Base-by-base conservation (phyloP, 2,797 vertebrate genomes). In the Mus spretus region DNA sequence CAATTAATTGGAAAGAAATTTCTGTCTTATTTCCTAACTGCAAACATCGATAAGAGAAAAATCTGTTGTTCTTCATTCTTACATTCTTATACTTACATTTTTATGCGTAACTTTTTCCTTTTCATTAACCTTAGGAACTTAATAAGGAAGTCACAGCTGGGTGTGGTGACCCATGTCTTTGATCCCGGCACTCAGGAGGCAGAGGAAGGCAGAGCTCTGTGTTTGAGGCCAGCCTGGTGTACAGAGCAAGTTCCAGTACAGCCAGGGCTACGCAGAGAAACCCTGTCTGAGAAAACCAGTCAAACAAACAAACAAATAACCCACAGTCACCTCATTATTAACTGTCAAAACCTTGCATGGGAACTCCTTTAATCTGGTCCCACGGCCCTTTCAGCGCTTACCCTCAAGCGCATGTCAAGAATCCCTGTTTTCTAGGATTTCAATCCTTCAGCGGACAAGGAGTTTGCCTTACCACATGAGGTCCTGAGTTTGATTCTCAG, bases 11-110 rank as follows among this genome's bases (percentile, higher is more conserved):
- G 17, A 50, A 86, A 40, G 59, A 59, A 83, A 44, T 31, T 61
- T 83, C 26, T 89, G 0, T 83, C 20, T 95, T 88, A 37, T 59
- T 95, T 79, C 86, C 59, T 77, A 96, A 74, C 89, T 84, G 78
- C 63, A 83, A 90, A 82, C 26, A 70, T 63, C 79, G 72, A 37
- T 92, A 93, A 78, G 74, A 67, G 1, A 92, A 86, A 90, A 77
- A 85, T 93, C 28, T 55, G 37, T 85, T 90, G 65, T 31, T 86
- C 53, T 57, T 91, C 72, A 70, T 89, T 70, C 19, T 91, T 61
- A 61, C 26, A 85, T 90, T 92, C 63, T 94, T 28, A 86, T 24
- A 63, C 5, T n/a, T 22, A 78, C 50, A 24, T 96, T 78, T 83
- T 31, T 53, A 89, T 5, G 92, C 3, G 70, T 84, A 82, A 72